Conservation (phyloP, 2,888 invertebrate species). For the Scaptodrosophila latifasciaeformis region DNA sequence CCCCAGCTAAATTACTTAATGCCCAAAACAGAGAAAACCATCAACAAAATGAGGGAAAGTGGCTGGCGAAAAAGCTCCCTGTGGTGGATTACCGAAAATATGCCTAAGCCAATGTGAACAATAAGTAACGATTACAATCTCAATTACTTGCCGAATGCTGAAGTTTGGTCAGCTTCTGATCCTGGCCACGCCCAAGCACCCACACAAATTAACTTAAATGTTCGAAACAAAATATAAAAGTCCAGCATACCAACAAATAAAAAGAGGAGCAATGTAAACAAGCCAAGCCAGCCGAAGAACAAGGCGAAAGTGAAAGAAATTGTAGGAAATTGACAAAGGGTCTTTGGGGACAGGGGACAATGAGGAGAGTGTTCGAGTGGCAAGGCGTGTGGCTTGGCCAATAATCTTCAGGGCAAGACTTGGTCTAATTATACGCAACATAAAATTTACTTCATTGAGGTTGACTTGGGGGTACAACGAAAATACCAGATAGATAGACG, state of each 20-base stretch:
- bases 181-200: conserved; percentile 47
- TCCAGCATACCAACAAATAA: conserved; percentile 4
- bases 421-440: conserved; percentile 67
- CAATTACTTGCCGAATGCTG: conserved; percentile 50
- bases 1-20: conserved; percentile 64
- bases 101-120: conserved; percentile 38
- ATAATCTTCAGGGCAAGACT: conserved; percentile 60
- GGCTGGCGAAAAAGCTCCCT: not conserved
- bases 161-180: conserved; percentile 5
- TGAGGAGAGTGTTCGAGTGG: too few relatives aligned
- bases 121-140: conserved; percentile 69
- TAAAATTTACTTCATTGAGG: conserved; percentile 59
- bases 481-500: too few relatives aligned
- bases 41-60: conserved; percentile 23
- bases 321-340: too few relatives aligned
- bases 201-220: conserved; percentile 57
- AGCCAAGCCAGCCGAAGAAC: not conserved
- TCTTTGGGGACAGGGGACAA: too few relatives aligned
- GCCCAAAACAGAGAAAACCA: conserved; percentile 50
- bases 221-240: conserved; percentile 8
- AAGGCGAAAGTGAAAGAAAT: not conserved
- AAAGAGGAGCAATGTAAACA: too few relatives aligned
- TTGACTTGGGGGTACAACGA: too few relatives aligned
- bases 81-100: too few relatives aligned
- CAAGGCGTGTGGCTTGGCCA: too few relatives aligned